phyloP scores from a whole-genome alignment of 2,113 vertebrate genomes.

The Taxidea taxus region DNA sequence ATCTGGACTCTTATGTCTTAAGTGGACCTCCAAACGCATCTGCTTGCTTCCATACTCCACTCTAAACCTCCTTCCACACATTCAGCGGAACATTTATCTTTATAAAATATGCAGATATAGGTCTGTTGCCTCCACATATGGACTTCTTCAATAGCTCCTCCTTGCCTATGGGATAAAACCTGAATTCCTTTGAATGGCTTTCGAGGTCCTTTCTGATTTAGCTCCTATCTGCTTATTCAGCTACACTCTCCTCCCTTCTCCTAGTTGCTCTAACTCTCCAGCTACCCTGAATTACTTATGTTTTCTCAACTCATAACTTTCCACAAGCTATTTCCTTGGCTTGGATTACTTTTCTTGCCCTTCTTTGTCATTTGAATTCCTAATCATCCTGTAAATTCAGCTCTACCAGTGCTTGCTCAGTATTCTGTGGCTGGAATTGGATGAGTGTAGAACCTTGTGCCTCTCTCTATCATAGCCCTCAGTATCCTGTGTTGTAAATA shows the following conservation, averaged over 20 bases:
- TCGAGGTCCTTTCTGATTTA: background rate
- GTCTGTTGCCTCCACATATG: background rate
- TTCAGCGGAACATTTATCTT: background rate
- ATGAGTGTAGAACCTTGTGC: background rate
- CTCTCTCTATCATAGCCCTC: background rate
- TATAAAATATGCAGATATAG: background rate
- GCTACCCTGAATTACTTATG: background rate
- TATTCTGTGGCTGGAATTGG: background rate
- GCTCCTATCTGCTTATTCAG: background rate
- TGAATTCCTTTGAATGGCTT: background rate
- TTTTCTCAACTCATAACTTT: background rate
- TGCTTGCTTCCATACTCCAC: background rate
- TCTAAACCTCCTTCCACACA: background rate
- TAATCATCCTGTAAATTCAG: background rate
- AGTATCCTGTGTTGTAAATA: background rate
- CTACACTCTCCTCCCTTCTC: background rate
- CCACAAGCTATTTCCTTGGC: background rate
- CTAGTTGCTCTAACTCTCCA: background rate
- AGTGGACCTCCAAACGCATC: background rate
- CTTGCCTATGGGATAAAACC: background rate
- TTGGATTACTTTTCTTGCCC: background rate
- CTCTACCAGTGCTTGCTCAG: background rate
- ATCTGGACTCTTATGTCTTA: background rate
- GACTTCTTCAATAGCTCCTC: background rate
- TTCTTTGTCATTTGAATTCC: background rate